Evolutionary conservation across 2,113 vertebrate genomes (phyloP).

Genomic region (pig (Sus scrofa)): T2T-Sscrofa CM000818.6:55742501-55743000

Average conservation of each 20-base stretch:
- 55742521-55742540: background rate
- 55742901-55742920: background rate
- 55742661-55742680: too few species aligned
- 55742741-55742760: background rate
- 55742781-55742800: background rate
- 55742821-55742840: background rate
- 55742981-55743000: too few species aligned
- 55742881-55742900: background rate
- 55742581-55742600: background rate
- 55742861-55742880: background rate
- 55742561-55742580: background rate
- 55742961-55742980: too few species aligned
- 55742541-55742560: background rate
- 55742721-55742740: background rate
- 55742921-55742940: background rate
- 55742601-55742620: too few species aligned
- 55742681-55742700: too few species aligned
- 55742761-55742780: too few species aligned
- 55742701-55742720: background rate
- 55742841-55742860: background rate
- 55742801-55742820: background rate
- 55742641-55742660: too few species aligned
- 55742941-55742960: background rate
- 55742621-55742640: too few species aligned
- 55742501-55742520: background rate